Evolutionary conservation across 2,888 invertebrate species (phyloP).

Genomic region (Endotricha flammealis): DNA sequence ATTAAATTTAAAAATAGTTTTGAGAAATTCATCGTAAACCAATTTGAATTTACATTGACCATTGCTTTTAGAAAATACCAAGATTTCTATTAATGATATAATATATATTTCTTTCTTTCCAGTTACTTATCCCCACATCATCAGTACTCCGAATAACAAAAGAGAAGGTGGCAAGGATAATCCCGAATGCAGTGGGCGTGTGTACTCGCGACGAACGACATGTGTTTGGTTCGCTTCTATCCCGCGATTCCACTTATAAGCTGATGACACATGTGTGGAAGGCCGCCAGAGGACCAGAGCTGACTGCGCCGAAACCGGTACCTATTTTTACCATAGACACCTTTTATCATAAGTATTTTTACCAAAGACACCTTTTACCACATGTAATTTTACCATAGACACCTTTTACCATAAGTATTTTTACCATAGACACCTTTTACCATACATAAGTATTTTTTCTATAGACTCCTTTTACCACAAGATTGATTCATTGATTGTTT

Average conservation of each 20-base stretch:
- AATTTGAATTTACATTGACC: too few relatives aligned
- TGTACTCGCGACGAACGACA: constrained; percentile 90
- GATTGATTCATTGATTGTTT: too few relatives aligned
- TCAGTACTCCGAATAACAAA: constrained; percentile 93
- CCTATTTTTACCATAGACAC: too few relatives aligned
- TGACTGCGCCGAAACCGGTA: constrained; percentile 57
- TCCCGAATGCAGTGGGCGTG: constrained; percentile 96
- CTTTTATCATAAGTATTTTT: not conserved
- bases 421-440: too few relatives aligned
- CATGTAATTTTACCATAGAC: too few relatives aligned
- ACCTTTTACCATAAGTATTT: too few relatives aligned
- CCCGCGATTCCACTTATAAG: constrained; percentile 91
- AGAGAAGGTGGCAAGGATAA: constrained; percentile 95
- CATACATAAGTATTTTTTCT: too few relatives aligned
- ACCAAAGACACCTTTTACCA: too few relatives aligned
- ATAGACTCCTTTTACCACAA: too few relatives aligned
- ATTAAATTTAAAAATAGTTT: too few relatives aligned
- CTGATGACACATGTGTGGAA: constrained; percentile 93
- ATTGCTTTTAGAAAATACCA: too few relatives aligned
- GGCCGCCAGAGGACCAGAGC: constrained; percentile 73
- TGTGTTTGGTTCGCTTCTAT: constrained; percentile 93
- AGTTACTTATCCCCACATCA: constrained; percentile 92
- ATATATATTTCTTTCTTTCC: constrained; percentile 32
- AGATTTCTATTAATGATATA: constrained; percentile 9
- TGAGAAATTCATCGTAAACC: too few relatives aligned